These are phyloP conservation scores for Sprattus sprattus DNA, from an alignment of 2,113 vertebrate genomes.

Conservation along the genomic window DNA sequence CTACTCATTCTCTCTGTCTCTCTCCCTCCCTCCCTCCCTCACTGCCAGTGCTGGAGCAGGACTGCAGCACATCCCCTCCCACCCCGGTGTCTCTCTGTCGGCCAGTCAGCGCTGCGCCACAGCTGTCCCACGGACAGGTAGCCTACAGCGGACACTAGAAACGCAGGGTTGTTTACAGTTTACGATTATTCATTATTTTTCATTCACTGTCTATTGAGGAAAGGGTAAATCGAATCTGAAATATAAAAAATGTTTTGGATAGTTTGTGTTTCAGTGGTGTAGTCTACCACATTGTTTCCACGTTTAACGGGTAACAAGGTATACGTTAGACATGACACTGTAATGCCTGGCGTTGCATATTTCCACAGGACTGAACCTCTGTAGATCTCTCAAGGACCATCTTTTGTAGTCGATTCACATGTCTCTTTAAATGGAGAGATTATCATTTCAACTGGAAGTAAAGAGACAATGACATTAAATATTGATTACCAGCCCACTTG, in stretches of 20 bases:
- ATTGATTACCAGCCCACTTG: not conserved
- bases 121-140: constrained; percentile 38
- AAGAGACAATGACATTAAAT: not conserved
- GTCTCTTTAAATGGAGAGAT: constrained; percentile 16
- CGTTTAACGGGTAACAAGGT: not conserved
- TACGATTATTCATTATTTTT: not conserved
- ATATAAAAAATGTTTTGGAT: not conserved
- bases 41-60: constrained; percentile 25
- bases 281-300: not conserved
- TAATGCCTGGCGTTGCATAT: not conserved
- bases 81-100: constrained; percentile 16
- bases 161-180: not conserved
- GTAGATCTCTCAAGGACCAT: not conserved
- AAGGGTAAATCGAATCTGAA: not conserved
- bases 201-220: not conserved
- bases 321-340: not conserved
- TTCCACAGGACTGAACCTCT: not conserved
- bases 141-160: not conserved
- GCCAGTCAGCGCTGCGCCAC: constrained; percentile 43
- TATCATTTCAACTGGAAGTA: constrained; percentile 1
- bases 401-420: not conserved
- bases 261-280: not conserved
- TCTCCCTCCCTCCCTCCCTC: constrained; percentile 40
- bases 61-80: constrained; percentile 42
- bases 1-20: constrained; percentile 14